phyloP scores from a whole-genome alignment of 2,113 vertebrate species.

The Coptodon bakossiorum region DNA sequence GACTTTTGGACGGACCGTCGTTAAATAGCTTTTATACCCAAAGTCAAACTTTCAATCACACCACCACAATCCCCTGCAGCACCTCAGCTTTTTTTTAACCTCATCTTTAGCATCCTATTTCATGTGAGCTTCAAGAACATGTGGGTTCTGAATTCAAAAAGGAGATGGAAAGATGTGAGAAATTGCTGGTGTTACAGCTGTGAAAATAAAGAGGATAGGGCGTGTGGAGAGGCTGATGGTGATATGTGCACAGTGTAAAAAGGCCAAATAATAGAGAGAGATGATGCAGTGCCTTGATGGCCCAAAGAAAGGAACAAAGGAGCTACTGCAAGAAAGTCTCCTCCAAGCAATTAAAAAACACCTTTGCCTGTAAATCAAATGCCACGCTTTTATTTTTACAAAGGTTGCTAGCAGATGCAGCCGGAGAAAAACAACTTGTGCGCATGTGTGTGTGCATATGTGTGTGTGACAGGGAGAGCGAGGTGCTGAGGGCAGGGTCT shows the following conservation, averaged over 20 bases:
- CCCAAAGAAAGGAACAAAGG: neutral
- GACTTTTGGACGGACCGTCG: neutral
- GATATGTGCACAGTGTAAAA: neutral
- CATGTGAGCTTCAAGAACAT: neutral
- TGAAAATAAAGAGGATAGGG: conserved; percentile 25
- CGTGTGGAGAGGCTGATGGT: neutral
- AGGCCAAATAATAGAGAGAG: neutral
- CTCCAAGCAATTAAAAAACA: neutral
- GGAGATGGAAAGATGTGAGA: neutral
- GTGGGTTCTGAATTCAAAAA: conserved; percentile 3
- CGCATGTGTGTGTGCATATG: neutral
- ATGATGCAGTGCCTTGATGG: neutral
- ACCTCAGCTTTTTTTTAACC: neutral
- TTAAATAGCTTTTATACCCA: neutral
- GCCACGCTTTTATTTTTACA: neutral
- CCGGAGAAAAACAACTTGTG: conserved; percentile 27
- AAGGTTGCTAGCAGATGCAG: neutral
- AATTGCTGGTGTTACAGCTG: conserved; percentile 21
- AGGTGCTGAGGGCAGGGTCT: conserved; percentile 33
- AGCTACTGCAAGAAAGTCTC: neutral
- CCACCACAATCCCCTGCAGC: neutral
- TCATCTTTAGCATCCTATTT: neutral
- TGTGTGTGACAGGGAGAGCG: neutral
- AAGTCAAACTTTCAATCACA: conserved; percentile 17
- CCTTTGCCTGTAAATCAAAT: neutral